These are phyloP conservation scores for Astropecten irregularis DNA, from an alignment of 53 echinoderm and acorn worm genomes.

Conservation along the genomic window DNA sequence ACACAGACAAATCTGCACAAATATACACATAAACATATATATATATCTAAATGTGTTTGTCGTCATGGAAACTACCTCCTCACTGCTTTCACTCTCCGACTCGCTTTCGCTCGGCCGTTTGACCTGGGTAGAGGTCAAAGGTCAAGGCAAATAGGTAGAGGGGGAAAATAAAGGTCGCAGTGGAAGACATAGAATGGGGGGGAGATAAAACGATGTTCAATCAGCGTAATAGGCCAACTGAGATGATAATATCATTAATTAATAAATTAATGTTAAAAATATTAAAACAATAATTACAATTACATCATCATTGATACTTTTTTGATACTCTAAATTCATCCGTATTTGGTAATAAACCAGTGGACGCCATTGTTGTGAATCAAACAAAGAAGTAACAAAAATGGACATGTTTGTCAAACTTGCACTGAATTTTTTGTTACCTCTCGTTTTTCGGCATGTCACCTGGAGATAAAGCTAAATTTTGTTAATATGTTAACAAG, in stretches of 20 bases:
- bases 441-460: too few relatives aligned
- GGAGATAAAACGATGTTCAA: slow-evolving; percentile 12
- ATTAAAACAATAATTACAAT: too few relatives aligned
- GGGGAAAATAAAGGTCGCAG: slow-evolving; percentile 19
- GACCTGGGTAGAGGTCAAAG: slow-evolving; percentile 68
- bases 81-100: slow-evolving; percentile 92
- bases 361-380: too few relatives aligned
- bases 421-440: too few relatives aligned
- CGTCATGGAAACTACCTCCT: slow-evolving; percentile 72
- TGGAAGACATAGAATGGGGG: slow-evolving; percentile 20
- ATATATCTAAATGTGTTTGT: slow-evolving; percentile 3
- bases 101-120: slow-evolving; percentile 94
- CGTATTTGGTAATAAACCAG: too few relatives aligned
- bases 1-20: background rate
- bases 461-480: too few relatives aligned
- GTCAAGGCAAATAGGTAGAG: slow-evolving; percentile 34
- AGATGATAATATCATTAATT: slow-evolving; percentile 8
- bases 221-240: background rate
- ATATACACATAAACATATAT: background rate
- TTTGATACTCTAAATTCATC: too few relatives aligned
- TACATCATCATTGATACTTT: too few relatives aligned
- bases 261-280: background rate
- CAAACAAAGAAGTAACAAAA: too few relatives aligned
- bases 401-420: too few relatives aligned
- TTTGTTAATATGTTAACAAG: background rate